Base-by-base conservation (phyloP, 2,888 invertebrate species). In the Dexiosoma caninum region DNA sequence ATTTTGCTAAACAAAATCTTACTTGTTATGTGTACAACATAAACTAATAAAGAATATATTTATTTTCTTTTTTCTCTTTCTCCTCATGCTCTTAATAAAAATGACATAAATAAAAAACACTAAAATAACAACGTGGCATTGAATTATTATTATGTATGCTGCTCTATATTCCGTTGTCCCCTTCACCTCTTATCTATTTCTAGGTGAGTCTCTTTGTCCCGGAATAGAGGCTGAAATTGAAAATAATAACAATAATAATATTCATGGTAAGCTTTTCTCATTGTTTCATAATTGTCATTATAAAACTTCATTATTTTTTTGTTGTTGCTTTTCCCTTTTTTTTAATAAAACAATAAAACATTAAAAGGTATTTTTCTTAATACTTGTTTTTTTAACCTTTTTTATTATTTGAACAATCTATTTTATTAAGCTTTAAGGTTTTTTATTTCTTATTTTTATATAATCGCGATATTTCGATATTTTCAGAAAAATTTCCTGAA, bases 181-280 rank as follows among this genome's bases (percentile, higher is more conserved):
- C 27, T 5, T 57, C 53, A 64, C 51, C n/a, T 64, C 67, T 79
- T 80, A 57, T 83, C 82, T 82, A 84, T 76, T 88, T 88, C 84
- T 86, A 89, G 89, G 89, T 89, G 89, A 89, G 89, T 89, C 89
- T 87, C 89, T 89, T 89, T 89, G 89, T 89, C 89, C 89, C 88
- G 89, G 89, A 89, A 88, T 88, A 89, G 89, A 89, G 88, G 89
- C 89, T 89, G 89, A 89, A 89, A 89, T 89, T 89, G 89, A 89
- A 89, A 89, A 89, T 89, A 89, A 89, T 89, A 89, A 89, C 89
- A 85, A 89, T 89, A 88, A 88, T 89, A 86, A 86, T 87, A 86
- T 87, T 89, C 89, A 88, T 89, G 89, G 89, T 89, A 89, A 89
- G 89, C 89, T 89, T 88, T 81, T 88, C 85, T 89, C 89, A 89